Percentiles rank a stretch among this genome's conserved stretches.
Conservation (phyloP, 2,888 invertebrate species). For the Bellardia bayeri region DNA sequence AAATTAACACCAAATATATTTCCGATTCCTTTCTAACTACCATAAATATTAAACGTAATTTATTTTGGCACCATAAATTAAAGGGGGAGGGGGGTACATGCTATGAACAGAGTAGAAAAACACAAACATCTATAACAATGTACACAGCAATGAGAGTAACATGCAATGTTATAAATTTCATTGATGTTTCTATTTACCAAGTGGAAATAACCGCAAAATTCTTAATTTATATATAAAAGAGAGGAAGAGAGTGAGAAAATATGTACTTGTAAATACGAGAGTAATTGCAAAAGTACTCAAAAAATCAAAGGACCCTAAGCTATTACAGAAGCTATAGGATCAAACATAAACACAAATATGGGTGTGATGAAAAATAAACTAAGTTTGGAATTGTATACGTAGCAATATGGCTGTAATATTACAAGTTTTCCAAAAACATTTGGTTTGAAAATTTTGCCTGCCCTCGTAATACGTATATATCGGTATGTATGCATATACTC, state of each 20-base stretch:
- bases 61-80: conserved; percentile 75
- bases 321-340: too few species aligned
- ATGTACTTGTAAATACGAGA: background rate
- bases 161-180: conserved; percentile 82
- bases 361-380: too few species aligned
- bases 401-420: too few species aligned
- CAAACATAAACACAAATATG: too few species aligned
- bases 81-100: background rate
- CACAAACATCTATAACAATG: background rate
- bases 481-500: background rate
- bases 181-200: conserved; percentile 82
- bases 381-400: too few species aligned
- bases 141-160: conserved; percentile 62
- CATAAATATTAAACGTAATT: conserved; percentile 68
- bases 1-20: conserved; percentile 71
- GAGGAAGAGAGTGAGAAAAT: background rate
- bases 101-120: background rate
- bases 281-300: background rate
- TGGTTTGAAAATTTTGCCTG: background rate
- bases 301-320: too few species aligned
- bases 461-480: background rate
- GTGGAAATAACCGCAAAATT: conserved; percentile 62
- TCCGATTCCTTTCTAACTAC: conserved; percentile 63
- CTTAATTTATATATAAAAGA: conserved; percentile 46
- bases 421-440: too few species aligned